Base-by-base conservation (phyloP, 2,797 vertebrate genomes). In the Microhierax caerulescens region DNA sequence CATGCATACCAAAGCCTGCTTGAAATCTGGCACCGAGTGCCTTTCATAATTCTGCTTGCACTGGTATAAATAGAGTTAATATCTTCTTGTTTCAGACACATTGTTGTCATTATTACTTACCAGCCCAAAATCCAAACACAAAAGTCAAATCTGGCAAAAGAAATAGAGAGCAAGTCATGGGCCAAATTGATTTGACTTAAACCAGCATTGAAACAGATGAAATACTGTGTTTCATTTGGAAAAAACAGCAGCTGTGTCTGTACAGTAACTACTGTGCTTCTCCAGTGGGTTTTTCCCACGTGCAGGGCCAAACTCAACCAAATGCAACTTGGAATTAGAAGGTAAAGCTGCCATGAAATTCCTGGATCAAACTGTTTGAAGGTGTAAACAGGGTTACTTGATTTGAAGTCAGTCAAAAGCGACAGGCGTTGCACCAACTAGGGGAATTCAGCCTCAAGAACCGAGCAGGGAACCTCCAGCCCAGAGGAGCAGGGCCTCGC, bases 171-270 rank as follows among this genome's bases (percentile, higher is more conserved):
- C 23, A 5, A 91, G 28, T n/a, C 54, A 56, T 65, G 83, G 88
- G 73, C 76, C 95, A 97, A 94, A 96, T 88, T 88, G 85, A 93
- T 96, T 97, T 97, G 87, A 92, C 96, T 97, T 90, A 93, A 91
- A 96, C 60, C 85, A 96, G 85, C 79, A 86, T 43, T 82, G 86
- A 93, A 96, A 95, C 77, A 93, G 79, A 96, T 48, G 90, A 77
- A 94, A 96, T 90, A 56, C 47, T 86, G 65, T 89, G 87, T 96
- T 97, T 94, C 78, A 80, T 96, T 96, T 96, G 95, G 97, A 97
- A 95, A 95, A 93, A 93, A 53, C 65, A 25, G 91, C 37, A 51
- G 85, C 85, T 82, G 86, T 43, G 57, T 94, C 97, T 81, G 37
- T 80, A 12, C 13, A 57, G 74, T 32, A 88, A 94, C 77, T 84